A percentile compares a stretch with the other conserved stretches of the same genome.
Evolutionary conservation across 2,888 invertebrate genomes (phyloP).

Genomic region (Mechanitis messenoides): DNA sequence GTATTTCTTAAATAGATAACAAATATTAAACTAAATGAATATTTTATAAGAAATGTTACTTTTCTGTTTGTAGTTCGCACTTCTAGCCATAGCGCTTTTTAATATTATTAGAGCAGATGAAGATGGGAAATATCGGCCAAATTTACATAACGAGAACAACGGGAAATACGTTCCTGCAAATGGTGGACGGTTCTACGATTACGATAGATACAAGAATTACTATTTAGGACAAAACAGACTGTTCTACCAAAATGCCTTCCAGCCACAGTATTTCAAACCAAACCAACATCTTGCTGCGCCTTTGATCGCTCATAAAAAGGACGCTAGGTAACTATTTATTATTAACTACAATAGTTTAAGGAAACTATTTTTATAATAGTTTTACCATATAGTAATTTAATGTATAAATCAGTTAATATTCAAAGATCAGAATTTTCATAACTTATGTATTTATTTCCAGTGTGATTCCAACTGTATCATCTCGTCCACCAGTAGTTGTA

Average conservation of each 20-base stretch:
- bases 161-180: constrained; percentile 40
- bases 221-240: constrained; percentile 36
- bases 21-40: neutral
- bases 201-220: constrained; percentile 32
- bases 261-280: constrained; percentile 42
- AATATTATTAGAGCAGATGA: constrained; percentile 42
- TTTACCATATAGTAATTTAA: no score
- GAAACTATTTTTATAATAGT: no score
- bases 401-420: no score
- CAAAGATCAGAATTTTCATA: no score
- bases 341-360: no score
- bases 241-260: constrained; percentile 44
- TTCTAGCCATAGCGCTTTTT: constrained; percentile 25
- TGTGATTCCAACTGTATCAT: constrained; percentile 28
- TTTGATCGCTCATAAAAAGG: constrained; percentile 41
- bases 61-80: constrained; percentile 24
- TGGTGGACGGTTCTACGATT: constrained; percentile 45
- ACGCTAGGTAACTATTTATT: constrained; percentile 32
- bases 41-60: neutral
- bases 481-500: constrained; percentile 40
- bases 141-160: constrained; percentile 50
- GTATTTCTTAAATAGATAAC: neutral
- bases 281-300: constrained; percentile 51
- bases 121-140: constrained; percentile 69
- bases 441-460: neutral